A percentile compares a stretch with the other conserved stretches of the same genome.
These are phyloP conservation scores for Myanophis thanlyinensis DNA, from an alignment of 2,113 vertebrate species.

Conservation along the genomic window DNA sequence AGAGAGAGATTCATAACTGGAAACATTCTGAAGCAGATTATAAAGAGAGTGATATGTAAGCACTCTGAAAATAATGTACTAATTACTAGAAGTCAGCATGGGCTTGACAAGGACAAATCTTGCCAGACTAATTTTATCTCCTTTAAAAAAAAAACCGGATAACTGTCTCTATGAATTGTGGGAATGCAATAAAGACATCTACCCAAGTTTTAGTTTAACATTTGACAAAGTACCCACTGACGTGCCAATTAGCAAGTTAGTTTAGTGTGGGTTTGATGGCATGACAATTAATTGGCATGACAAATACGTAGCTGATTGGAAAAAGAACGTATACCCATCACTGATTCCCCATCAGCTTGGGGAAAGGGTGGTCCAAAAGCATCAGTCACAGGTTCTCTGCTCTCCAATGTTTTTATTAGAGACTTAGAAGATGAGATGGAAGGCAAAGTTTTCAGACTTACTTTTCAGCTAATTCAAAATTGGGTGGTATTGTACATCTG, in stretches of 20 bases:
- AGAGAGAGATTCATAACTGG: background rate
- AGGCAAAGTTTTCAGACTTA: background rate
- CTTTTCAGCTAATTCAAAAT: background rate
- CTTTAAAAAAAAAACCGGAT: background rate
- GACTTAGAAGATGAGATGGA: background rate
- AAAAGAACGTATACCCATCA: background rate
- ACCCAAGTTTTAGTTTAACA: background rate
- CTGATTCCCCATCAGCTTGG: background rate
- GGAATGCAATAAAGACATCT: background rate
- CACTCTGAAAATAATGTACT: background rate
- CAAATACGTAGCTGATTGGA: background rate
- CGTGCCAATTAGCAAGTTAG: background rate
- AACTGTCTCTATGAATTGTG: background rate
- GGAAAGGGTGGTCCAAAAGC: background rate
- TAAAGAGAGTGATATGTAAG: background rate
- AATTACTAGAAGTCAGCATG: background rate
- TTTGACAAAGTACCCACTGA: background rate
- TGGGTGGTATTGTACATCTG: background rate
- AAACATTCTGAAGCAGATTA: background rate
- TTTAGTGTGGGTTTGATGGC: background rate
- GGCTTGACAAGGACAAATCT: background rate
- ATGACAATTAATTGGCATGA: background rate
- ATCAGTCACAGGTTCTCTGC: background rate
- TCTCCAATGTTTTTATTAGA: background rate
- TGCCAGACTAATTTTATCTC: background rate